These are phyloP conservation scores for Therioaphis trifolii DNA, from an alignment of 2,888 invertebrate genomes.

Conservation along the genomic window DNA sequence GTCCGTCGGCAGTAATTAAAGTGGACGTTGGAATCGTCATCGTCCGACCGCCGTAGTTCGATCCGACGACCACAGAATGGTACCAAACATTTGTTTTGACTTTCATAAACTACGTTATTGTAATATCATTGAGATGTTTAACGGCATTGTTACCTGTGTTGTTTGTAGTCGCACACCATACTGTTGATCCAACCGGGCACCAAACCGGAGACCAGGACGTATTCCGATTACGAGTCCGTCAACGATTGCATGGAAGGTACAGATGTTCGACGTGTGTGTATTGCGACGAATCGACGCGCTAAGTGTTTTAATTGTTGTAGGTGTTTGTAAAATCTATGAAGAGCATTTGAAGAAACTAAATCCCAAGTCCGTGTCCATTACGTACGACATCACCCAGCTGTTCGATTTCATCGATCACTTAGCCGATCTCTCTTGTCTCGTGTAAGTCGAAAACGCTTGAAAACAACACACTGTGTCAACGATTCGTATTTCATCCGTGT, in stretches of 20 bases:
- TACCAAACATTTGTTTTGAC: neutral
- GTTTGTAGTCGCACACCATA: constrained; percentile 92
- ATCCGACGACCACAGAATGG: neutral
- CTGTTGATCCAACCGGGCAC: constrained; percentile 92
- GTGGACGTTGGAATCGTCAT: too few relatives aligned
- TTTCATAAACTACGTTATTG: neutral
- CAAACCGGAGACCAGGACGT: constrained; percentile 95
- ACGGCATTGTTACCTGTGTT: too few relatives aligned
- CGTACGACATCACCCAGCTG: constrained; percentile 96
- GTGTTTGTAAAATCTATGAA: constrained; percentile 98
- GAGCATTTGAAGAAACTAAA: constrained; percentile 96
- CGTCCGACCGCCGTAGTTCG: neutral
- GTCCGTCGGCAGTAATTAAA: too few relatives aligned
- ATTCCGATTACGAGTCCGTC: constrained; percentile 97
- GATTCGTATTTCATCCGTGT: too few relatives aligned
- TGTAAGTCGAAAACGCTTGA: constrained; percentile 72
- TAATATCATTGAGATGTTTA: too few relatives aligned
- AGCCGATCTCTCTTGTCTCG: constrained; percentile 93
- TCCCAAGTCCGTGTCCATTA: constrained; percentile 95
- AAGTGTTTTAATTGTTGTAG: constrained; percentile 68
- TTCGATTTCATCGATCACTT: constrained; percentile 98
- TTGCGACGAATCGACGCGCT: too few relatives aligned
- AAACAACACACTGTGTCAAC: too few relatives aligned
- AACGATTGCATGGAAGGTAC: constrained; percentile 97
- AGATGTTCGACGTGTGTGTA: constrained; percentile 51